Conservation (phyloP, 1,140 invertebrate genomes). For the Drosophila tani region DNA sequence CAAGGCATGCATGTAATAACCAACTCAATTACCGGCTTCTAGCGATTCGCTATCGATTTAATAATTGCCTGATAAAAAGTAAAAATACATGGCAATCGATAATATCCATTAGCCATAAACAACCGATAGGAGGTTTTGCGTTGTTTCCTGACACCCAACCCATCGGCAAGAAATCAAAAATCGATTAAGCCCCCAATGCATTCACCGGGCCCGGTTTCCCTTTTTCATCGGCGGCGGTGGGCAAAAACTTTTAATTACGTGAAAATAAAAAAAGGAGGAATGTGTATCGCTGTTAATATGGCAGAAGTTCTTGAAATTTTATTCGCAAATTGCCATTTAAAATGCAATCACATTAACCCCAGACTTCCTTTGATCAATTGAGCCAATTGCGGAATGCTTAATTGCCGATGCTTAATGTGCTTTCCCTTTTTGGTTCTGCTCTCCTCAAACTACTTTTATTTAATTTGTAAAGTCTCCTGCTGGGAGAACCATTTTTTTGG, state of each 20-base stretch:
- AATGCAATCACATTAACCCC: constrained; percentile 48
- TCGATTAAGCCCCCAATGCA: constrained; percentile 64
- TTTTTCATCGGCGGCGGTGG: constrained; percentile 21
- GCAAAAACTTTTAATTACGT: constrained; percentile 71
- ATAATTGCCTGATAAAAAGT: constrained; percentile 62
- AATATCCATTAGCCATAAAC: constrained; percentile 57
- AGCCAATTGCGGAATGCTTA: constrained; percentile 55
- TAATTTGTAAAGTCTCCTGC: constrained; percentile 24
- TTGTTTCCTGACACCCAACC: constrained; percentile 44
- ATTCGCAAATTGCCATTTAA: constrained; percentile 47
- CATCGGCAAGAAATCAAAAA: constrained; percentile 78
- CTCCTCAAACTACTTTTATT: constrained; percentile 4
- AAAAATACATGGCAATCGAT: constrained; percentile 54
- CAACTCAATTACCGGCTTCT: constrained; percentile 48
- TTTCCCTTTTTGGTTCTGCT: constrained; percentile 9
- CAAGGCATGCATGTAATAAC: constrained; percentile 52
- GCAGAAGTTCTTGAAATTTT: constrained; percentile 36
- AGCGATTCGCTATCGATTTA: constrained; percentile 57
- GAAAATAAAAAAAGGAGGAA: constrained; percentile 20
- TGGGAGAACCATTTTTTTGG: background rate
- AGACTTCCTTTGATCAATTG: constrained; percentile 47
- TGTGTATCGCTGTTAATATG: constrained; percentile 54
- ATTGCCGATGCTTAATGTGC: constrained; percentile 41
- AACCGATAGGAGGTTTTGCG: constrained; percentile 14
- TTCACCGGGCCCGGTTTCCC: constrained; percentile 19